phyloP scores from a whole-genome alignment of 2,888 invertebrate genomes.

The Biston betularia region DNA sequence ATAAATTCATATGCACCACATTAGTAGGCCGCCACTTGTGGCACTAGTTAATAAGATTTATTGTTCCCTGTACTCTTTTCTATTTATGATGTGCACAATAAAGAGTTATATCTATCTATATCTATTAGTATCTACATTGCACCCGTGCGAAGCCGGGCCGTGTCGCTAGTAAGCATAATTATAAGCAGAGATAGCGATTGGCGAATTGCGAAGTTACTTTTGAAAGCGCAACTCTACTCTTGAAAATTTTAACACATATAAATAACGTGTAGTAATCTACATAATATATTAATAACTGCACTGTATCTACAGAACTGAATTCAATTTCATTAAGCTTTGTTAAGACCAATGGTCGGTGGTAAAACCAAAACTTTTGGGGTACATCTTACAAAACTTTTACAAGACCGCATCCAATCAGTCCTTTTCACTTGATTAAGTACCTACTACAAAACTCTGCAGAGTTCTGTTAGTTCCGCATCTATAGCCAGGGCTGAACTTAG shows the following conservation, averaged over 20 bases:
- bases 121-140: too few relatives aligned
- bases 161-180: too few relatives aligned
- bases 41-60: too few relatives aligned
- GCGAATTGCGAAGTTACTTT: too few relatives aligned
- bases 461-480: constrained; percentile 7
- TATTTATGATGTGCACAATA: too few relatives aligned
- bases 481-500: constrained; percentile 2
- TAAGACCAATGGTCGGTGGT: constrained; percentile 8
- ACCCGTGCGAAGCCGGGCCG: too few relatives aligned
- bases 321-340: constrained; percentile 6
- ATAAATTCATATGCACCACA: too few relatives aligned
- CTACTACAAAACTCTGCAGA: constrained; percentile 26
- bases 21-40: too few relatives aligned
- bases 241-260: background rate
- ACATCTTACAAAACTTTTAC: constrained; percentile 15
- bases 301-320: background rate
- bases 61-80: too few relatives aligned
- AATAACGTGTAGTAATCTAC: background rate
- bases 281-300: background rate
- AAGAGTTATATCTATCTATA: too few relatives aligned
- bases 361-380: constrained; percentile 10
- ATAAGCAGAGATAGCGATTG: too few relatives aligned
- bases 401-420: constrained; percentile 35
- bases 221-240: too few relatives aligned
- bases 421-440: constrained; percentile 30